phyloP scores from a whole-genome alignment of 1,140 invertebrate genomes.

The Drosophila pandora region DNA sequence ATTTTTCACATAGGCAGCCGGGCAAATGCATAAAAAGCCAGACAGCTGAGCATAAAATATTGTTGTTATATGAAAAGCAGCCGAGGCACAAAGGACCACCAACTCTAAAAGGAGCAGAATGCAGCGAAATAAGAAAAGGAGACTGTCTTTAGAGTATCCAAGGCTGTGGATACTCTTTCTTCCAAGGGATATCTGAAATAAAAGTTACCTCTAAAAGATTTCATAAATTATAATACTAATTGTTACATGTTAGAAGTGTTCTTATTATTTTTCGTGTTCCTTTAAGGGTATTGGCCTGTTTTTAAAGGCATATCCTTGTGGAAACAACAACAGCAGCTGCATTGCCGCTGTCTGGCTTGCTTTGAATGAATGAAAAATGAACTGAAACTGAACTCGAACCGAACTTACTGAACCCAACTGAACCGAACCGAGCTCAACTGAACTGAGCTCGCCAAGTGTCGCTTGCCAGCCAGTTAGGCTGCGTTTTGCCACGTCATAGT shows the following conservation, averaged over 20 bases:
- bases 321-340: conserved; percentile 31
- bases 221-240: background rate
- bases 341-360: conserved; percentile 51
- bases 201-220: background rate
- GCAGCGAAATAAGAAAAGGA: conserved; percentile 26
- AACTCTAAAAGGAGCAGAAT: conserved; percentile 13
- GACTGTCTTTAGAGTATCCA: background rate
- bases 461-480: conserved; percentile 69
- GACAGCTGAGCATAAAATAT: conserved; percentile 81
- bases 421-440: conserved; percentile 22
- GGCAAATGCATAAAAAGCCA: conserved; percentile 80
- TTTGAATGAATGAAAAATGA: conserved; percentile 79
- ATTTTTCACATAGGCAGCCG: conserved; percentile 76
- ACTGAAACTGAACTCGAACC: conserved; percentile 52
- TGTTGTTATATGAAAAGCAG: conserved; percentile 81
- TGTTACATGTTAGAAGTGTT: background rate
- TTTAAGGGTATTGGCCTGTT: background rate
- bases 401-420: conserved; percentile 40
- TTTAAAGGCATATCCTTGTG: background rate
- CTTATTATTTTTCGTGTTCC: background rate
- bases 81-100: conserved; percentile 30
- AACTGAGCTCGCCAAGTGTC: conserved; percentile 59
- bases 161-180: conserved; percentile 10
- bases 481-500: conserved; percentile 65
- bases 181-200: background rate